Percentiles rank a stretch among this genome's conserved stretches.
These are phyloP conservation scores for Tapera naevia DNA, from an alignment of 2,797 vertebrate species.

Conservation along the genomic window DNA sequence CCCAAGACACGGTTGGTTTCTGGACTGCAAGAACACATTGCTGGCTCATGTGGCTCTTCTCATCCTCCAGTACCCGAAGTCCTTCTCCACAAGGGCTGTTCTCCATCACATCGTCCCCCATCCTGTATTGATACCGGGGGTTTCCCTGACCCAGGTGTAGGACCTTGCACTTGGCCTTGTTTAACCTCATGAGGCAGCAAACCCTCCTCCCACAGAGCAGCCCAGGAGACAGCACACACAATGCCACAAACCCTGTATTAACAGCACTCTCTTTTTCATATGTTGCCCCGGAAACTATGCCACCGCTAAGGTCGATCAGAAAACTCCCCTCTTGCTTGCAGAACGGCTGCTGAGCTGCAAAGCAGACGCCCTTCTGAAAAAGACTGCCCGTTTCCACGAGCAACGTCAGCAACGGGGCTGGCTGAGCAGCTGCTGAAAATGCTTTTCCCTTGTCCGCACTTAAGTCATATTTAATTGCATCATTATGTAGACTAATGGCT, in stretches of 20 bases:
- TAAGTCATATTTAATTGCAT: slow-evolving; percentile 7
- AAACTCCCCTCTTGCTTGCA: background rate
- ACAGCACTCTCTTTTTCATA: background rate
- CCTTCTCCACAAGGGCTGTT: too few species aligned
- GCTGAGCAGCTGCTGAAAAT: background rate
- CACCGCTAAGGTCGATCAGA: background rate
- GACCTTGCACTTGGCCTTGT: too few species aligned
- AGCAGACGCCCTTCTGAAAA: background rate
- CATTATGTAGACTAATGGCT: background rate
- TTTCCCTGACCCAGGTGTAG: too few species aligned
- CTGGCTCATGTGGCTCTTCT: too few species aligned
- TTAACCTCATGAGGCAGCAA: background rate
- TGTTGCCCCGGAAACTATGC: background rate
- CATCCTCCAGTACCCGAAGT: too few species aligned
- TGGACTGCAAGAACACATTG: too few species aligned
- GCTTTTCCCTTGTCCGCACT: background rate
- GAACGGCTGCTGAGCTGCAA: background rate
- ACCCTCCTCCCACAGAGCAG: background rate
- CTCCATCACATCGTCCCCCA: too few species aligned
- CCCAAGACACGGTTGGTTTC: too few species aligned
- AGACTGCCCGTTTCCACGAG: background rate
- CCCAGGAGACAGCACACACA: background rate
- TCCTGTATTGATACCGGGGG: too few species aligned
- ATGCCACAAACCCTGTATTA: background rate
- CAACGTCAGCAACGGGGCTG: background rate